Evolutionary conservation across 2,113 vertebrate species (phyloP).

Genomic region (Xenopus borealis): DNA sequence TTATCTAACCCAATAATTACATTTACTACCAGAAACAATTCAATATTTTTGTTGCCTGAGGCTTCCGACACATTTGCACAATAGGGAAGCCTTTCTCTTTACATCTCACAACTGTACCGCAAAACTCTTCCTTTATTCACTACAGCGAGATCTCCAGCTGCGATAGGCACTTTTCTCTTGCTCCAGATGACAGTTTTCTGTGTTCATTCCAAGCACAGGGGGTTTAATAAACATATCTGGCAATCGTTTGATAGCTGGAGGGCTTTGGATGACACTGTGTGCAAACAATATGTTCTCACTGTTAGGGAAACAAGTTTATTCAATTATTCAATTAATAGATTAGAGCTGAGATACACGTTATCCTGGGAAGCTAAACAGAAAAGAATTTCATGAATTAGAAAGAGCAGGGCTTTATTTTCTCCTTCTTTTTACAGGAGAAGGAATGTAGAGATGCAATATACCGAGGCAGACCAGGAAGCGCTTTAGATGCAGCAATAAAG

Average conservation of each 20-base stretch:
- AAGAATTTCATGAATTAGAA: constrained; percentile 66
- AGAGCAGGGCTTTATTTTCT: constrained; percentile 48
- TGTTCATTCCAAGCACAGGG: constrained; percentile 83
- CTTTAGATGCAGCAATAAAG: constrained; percentile 27
- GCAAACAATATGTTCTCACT: constrained; percentile 82
- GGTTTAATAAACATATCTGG: constrained; percentile 98
- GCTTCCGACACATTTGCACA: constrained; percentile 82
- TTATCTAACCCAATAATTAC: constrained; percentile 70
- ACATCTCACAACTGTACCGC: constrained; percentile 76
- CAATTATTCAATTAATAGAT: constrained; percentile 98
- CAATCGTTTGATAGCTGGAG: constrained; percentile 84
- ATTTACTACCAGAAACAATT: constrained; percentile 75
- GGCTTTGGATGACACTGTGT: constrained; percentile 86
- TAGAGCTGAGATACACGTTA: constrained; percentile 85
- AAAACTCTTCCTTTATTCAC: constrained; percentile 83
- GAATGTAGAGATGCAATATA: constrained; percentile 21
- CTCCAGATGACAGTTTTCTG: constrained; percentile 84
- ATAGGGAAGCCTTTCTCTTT: constrained; percentile 78
- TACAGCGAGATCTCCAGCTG: constrained; percentile 82
- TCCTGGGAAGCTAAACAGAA: constrained; percentile 72
- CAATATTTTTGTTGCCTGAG: constrained; percentile 71
- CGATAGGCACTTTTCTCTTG: constrained; percentile 84
- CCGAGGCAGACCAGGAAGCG: constrained; percentile 19
- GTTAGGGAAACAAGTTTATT: constrained; percentile 93
- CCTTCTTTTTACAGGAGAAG: constrained; percentile 5